Base-by-base conservation (phyloP, 2,113 vertebrate species). In the Coturnix japonica region DNA sequence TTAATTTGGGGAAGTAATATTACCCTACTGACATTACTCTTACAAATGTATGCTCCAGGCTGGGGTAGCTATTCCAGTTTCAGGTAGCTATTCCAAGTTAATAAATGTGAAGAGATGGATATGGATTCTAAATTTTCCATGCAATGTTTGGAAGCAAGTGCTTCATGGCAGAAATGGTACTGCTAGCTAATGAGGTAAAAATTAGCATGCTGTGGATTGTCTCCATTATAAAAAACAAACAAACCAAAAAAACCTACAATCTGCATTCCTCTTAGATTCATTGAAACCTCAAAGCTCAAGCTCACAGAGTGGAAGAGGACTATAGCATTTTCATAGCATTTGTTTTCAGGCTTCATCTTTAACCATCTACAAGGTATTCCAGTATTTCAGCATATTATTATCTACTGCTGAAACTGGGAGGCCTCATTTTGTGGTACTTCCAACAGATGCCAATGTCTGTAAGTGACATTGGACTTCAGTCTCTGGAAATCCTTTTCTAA, bases 281-380 rank as follows among this genome's bases (percentile, higher is more conserved):
- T 65, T 77, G 33, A 13, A 73, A 90, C 0, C 9, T 35, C 54
- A 82, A 81, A 85, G 13, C 35, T 88, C 43, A 64, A 80, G 16
- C 9, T 49, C 66, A 54, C 3, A n/a, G 2, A 5, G 2, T 60
- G 16, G 43, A 74, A 73, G 7, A 46, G 3, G 16, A 54, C 18
- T 0, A 0, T 8, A 70, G 13, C 2, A 21, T 67, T 80, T 85
- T 49, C 75, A 3, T 66, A 33, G 4, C 0, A 0, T 3, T 65
- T 23, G 18, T 39, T 49, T 14, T 26, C 39, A 80, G 60, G 8
- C 7, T 85, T 90, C 82, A 6, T 25, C 11, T 87, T 80, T 54
- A 41, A 41, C 7, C 6, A 70, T 5, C 39, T 76, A 7, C 16
- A 15, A n/a, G 7, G 43, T 43, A 15, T 53, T 57, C 54, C 65